Percentiles rank a stretch among this genome's conserved stretches.
These are phyloP conservation scores for Fundulus diaphanus DNA, from an alignment of 2,797 vertebrate genomes.

Conservation along the genomic window DNA sequence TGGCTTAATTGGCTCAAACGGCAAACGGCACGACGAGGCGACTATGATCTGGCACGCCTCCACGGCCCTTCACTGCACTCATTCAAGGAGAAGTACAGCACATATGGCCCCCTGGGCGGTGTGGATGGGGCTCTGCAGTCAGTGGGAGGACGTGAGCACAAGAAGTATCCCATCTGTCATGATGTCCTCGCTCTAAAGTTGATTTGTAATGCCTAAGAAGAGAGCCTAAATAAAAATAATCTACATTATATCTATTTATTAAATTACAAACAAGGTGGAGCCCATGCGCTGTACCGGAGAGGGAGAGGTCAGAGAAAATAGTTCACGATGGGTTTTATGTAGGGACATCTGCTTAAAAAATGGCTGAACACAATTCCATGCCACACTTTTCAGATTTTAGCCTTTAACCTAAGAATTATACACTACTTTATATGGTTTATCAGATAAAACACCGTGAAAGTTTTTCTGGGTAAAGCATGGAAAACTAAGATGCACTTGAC, in stretches of 20 bases:
- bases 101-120: slow-evolving; percentile 78
- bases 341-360: neutral
- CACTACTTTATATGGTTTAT: neutral
- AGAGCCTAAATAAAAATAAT: slow-evolving; percentile 50
- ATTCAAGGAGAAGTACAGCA: slow-evolving; percentile 67
- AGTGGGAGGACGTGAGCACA: slow-evolving; percentile 62
- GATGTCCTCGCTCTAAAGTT: slow-evolving; percentile 63
- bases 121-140: slow-evolving; percentile 69
- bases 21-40: slow-evolving; percentile 28
- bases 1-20: slow-evolving; percentile 16
- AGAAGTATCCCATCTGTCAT: slow-evolving; percentile 74
- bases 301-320: neutral
- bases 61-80: slow-evolving; percentile 67
- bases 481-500: no score
- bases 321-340: neutral
- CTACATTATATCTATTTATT: no score
- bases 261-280: neutral
- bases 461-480: no score
- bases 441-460: neutral
- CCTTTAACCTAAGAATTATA: neutral
- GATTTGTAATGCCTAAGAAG: slow-evolving; percentile 58
- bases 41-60: slow-evolving; percentile 61
- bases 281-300: neutral
- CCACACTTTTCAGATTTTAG: neutral
- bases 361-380: neutral